These are phyloP conservation scores for Guaruba guarouba DNA, from an alignment of 2,113 vertebrate genomes.

Conservation along the genomic window DNA sequence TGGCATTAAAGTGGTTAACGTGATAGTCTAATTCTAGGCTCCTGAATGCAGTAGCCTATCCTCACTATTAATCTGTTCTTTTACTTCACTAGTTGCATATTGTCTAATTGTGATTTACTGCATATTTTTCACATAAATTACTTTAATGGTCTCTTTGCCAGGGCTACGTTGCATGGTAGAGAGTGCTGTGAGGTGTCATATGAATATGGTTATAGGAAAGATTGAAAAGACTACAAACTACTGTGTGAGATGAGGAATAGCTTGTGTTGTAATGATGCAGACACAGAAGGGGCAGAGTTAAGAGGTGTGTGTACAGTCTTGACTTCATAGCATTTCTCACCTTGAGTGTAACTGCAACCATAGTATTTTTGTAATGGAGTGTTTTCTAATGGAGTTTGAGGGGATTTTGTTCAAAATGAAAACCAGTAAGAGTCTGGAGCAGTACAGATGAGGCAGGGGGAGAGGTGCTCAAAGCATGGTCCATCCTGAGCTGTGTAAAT, in stretches of 20 bases:
- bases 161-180: not conserved
- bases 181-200: not conserved
- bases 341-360: not conserved
- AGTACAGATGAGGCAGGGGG: not conserved
- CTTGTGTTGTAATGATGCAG: not conserved
- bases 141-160: not conserved
- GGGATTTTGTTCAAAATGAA: not conserved
- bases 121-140: slow-evolving; percentile 14
- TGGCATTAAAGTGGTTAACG: not conserved
- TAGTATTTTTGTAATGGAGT: not conserved
- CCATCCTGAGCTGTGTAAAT: not conserved
- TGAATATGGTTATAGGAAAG: not conserved
- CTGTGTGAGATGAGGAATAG: not conserved
- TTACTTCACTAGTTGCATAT: not conserved
- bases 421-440: not conserved
- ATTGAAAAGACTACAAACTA: not conserved
- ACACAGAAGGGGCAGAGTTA: not conserved
- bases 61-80: not conserved
- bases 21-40: not conserved
- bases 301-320: not conserved
- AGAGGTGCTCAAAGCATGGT: not conserved
- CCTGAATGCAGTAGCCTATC: not conserved
- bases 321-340: not conserved
- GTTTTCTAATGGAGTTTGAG: not conserved
- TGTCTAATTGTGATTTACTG: slow-evolving; percentile 6